Conservation (phyloP, 2,113 vertebrate genomes). For the Tetrax tetrax region DNA sequence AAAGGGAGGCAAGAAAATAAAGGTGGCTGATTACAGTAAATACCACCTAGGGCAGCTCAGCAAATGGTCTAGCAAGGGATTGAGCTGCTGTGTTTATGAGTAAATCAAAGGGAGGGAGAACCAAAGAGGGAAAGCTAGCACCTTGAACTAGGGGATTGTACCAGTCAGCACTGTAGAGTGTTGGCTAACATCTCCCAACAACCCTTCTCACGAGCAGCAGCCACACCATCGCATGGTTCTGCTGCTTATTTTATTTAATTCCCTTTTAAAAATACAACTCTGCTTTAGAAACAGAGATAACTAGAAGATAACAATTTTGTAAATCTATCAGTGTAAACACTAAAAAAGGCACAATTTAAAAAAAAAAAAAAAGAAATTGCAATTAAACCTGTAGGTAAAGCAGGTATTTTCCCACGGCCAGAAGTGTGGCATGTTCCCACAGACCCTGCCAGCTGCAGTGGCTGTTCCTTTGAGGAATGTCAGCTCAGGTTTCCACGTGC, state of each 20-base stretch:
- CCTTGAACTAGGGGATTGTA: not conserved
- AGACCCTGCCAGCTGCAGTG: too few relatives aligned
- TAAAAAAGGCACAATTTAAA: rapidly evolving
- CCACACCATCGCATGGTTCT: rapidly evolving
- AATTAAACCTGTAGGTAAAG: not conserved
- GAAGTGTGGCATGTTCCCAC: too few relatives aligned
- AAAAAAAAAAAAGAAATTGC: not conserved
- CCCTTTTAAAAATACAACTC: not conserved
- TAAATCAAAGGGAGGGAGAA: not conserved
- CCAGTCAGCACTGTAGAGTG: rapidly evolving
- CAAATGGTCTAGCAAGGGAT: not conserved
- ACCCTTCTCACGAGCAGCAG: not conserved
- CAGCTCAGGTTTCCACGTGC: rapidly evolving
- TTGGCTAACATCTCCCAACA: rapidly evolving
- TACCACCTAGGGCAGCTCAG: rapidly evolving
- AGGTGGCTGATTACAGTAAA: not conserved
- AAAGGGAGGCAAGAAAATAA: not conserved
- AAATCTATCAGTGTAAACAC: rapidly evolving
- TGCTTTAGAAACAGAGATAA: not conserved
- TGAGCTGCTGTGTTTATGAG: not conserved
- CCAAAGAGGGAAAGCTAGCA: not conserved
- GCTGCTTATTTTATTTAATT: rapidly evolving
- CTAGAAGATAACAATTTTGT: rapidly evolving
- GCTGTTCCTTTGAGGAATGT: rapidly evolving
- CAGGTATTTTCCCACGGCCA: rapidly evolving